Percentiles rank a stretch among this genome's conserved stretches.
Conservation (phyloP, 64 coral and sea anemone genomes). For the Porites lutea region DNA sequence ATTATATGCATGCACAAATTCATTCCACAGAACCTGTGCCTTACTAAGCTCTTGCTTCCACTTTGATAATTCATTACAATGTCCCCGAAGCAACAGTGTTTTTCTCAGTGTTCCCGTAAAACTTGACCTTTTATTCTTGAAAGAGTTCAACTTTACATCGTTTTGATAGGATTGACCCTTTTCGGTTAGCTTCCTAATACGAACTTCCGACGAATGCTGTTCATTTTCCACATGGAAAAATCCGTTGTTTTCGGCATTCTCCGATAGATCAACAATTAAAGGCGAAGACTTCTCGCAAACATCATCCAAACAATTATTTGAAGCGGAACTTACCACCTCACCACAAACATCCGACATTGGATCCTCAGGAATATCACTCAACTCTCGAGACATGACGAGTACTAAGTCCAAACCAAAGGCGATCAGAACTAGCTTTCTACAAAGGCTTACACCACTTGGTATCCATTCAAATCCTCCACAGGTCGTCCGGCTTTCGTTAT, state of each 20-base stretch:
- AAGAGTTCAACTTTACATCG: slow-evolving; percentile 26
- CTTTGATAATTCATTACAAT: neutral
- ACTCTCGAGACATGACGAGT: neutral
- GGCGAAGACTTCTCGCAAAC: neutral
- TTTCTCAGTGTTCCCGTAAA: slow-evolving; percentile 38
- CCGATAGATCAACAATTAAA: slow-evolving; percentile 15
- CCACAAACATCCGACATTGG: neutral
- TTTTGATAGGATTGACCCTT: slow-evolving; percentile 27
- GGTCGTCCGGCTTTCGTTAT: neutral
- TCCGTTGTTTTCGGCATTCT: neutral
- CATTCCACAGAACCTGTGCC: slow-evolving; percentile 59
- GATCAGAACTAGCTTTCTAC: neutral
- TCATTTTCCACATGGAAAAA: neutral
- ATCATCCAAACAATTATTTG: neutral
- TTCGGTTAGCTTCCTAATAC: slow-evolving; percentile 24
- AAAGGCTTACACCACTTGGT: neutral
- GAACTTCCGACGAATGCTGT: neutral
- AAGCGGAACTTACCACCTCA: neutral
- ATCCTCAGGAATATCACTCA: neutral
- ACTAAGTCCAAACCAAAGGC: no score
- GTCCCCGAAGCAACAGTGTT: slow-evolving; percentile 51
- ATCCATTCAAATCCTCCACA: neutral
- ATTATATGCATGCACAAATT: slow-evolving; percentile 23
- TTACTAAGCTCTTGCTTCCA: slow-evolving; percentile 48
- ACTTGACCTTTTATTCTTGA: slow-evolving; percentile 37